Evolutionary conservation across 1,140 invertebrate genomes (phyloP).

Genomic region (Drosophila seguyi): DNA sequence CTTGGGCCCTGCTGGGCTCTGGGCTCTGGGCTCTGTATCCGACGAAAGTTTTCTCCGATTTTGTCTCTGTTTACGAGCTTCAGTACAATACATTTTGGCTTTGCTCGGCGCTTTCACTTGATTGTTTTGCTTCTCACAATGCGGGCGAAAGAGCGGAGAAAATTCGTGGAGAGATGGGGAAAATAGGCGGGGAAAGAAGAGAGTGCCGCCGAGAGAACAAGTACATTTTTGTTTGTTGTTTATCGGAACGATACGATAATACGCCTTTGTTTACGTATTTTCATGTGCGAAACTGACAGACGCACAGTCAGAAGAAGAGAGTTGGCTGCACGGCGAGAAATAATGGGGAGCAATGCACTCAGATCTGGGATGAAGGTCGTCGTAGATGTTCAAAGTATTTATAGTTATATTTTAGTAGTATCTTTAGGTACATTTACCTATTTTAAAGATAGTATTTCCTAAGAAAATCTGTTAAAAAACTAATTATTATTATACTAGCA

Average conservation of each 20-base stretch:
- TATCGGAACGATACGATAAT: slow-evolving; percentile 70
- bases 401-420: not conserved
- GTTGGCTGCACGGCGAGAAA: not conserved
- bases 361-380: not conserved
- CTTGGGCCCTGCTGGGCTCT: slow-evolving; percentile 51
- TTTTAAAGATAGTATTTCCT: not conserved
- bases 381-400: not conserved
- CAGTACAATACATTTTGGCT: slow-evolving; percentile 58
- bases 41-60: slow-evolving; percentile 60
- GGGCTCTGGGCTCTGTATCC: slow-evolving; percentile 48
- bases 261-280: slow-evolving; percentile 79
- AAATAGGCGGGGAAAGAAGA: slow-evolving; percentile 12
- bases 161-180: slow-evolving; percentile 10
- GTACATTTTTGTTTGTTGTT: slow-evolving; percentile 67
- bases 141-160: slow-evolving; percentile 66
- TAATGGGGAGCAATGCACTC: slow-evolving; percentile 8
- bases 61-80: slow-evolving; percentile 42
- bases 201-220: slow-evolving; percentile 47
- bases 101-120: slow-evolving; percentile 75
- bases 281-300: slow-evolving; percentile 65
- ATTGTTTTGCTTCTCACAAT: slow-evolving; percentile 68
- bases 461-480: not conserved
- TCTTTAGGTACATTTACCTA: too few species aligned
- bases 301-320: slow-evolving; percentile 13
- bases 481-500: not conserved